Base-by-base conservation (phyloP, 1,140 invertebrate genomes). In the Pararge aegeria region DNA sequence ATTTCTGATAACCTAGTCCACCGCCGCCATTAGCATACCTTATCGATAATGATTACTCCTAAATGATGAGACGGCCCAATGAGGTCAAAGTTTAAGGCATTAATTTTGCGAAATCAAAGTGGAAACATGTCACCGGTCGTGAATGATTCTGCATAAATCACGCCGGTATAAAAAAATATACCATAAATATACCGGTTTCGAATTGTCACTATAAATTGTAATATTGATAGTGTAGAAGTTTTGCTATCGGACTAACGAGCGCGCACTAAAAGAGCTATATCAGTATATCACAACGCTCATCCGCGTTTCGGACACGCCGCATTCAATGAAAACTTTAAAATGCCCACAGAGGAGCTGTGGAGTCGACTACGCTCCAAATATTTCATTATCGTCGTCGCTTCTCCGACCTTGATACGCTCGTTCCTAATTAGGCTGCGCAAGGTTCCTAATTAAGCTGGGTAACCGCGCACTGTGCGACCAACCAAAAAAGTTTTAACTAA, bases 251-350 rank as follows among this genome's bases (percentile, higher is more conserved):
- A 46, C 71, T 85, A 87, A 83, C 78, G 79, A 83, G 71, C 75
- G 74, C 66, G 73, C n/a, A n/a, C n/a, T n/a, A 83, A 83, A 84
- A 78, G 81, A 80, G 57, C 75, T 73, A 86, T 84, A 79, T 74
- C 85, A 82, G 81, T 88, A 85, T 88, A 88, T 88, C 83, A 88
- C 81, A 16, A 37, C 64, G 68, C 66, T 78, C 77, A 78, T 82
- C 83, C 83, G 80, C 74, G 73, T 77, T 81, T 83, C 64, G 77
- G 80, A 77, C 74, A 66, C 61, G 65, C 60, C 68, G 61, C 71
- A 64, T 75, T 80, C 78, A 79, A 78, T 82, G 78, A 74, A 83
- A 80, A 81, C 58, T 78, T 71, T 75, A 67, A 73, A 76, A 75
- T 62, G 58, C 38, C 68, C 66, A 80, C 77, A 79, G 58, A 18